These are phyloP conservation scores for Neosilurus hyrtlii DNA, from an alignment of 2,797 vertebrate genomes.

Conservation along the genomic window DNA sequence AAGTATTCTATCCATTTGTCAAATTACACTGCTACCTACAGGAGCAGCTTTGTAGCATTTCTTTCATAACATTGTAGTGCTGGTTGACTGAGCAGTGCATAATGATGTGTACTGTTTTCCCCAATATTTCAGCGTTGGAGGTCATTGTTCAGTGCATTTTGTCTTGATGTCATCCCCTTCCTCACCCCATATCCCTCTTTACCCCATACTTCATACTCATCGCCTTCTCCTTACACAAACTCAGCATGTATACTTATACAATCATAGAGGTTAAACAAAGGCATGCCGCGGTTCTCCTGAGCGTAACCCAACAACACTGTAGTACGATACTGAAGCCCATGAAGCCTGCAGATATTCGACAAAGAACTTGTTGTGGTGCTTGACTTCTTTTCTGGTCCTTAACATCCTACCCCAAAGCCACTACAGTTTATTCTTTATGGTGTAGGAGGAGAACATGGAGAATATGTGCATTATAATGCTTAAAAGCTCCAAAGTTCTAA, in stretches of 20 bases:
- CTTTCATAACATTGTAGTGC: conserved; percentile 13
- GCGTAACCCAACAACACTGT: conserved; percentile 66
- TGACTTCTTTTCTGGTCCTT: conserved; percentile 37
- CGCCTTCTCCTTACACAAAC: conserved; percentile 38
- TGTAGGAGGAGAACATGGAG: conserved; percentile 11
- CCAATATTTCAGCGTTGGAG: conserved; percentile 33
- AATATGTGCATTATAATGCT: conserved; percentile 26
- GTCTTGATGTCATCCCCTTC: conserved; percentile 13
- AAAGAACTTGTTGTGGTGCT: conserved; percentile 36
- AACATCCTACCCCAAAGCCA: conserved; percentile 14
- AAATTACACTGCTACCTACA: conserved; percentile 14
- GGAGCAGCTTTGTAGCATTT: neutral
- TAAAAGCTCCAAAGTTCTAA: conserved; percentile 7
- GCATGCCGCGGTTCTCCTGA: conserved; percentile 55
- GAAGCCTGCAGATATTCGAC: conserved; percentile 22
- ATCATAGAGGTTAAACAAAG: conserved; percentile 47
- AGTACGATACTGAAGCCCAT: conserved; percentile 42
- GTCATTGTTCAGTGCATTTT: conserved; percentile 36
- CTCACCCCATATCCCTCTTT: conserved; percentile 28
- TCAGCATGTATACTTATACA: conserved; percentile 24
- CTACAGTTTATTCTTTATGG: conserved; percentile 32
- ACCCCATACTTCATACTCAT: conserved; percentile 48
- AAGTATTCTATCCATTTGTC: conserved; percentile 20
- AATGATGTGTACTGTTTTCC: conserved; percentile 42
- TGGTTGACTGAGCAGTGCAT: conserved; percentile 19